Evolutionary conservation across 2,797 vertebrate species (phyloP).

Genomic region (Mallotus villosus): DNA sequence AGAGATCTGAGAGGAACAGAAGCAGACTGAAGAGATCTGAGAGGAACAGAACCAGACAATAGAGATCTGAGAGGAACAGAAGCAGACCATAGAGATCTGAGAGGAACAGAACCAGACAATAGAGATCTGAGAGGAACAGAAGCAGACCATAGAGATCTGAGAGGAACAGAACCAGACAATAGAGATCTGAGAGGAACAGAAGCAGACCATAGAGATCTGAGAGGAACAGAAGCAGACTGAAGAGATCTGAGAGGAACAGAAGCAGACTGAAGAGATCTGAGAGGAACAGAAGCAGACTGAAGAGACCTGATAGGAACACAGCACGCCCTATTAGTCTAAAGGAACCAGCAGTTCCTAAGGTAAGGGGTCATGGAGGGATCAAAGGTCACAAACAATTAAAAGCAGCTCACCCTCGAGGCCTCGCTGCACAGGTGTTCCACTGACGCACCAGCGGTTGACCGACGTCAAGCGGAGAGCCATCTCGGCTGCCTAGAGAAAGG

Average conservation of each 20-base stretch:
- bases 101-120: slow-evolving; percentile 57
- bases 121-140: slow-evolving; percentile 80
- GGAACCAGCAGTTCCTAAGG: too few relatives aligned
- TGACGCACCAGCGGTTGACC: slow-evolving; percentile 97
- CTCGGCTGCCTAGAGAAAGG: slow-evolving; percentile 86
- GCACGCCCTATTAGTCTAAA: slow-evolving; percentile 6
- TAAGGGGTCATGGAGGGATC: too few relatives aligned
- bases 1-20: slow-evolving; percentile 82
- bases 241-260: slow-evolving; percentile 81
- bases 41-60: slow-evolving; percentile 17
- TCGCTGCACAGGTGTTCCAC: slow-evolving; percentile 96
- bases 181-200: too few relatives aligned
- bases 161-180: slow-evolving; percentile 67
- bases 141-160: too few relatives aligned
- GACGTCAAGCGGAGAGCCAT: slow-evolving; percentile 95
- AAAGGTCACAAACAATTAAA: too few relatives aligned
- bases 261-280: slow-evolving; percentile 85
- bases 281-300: slow-evolving; percentile 58
- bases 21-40: too few relatives aligned
- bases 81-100: slow-evolving; percentile 95
- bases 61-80: too few relatives aligned
- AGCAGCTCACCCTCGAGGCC: slow-evolving; percentile 87
- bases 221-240: slow-evolving; percentile 16
- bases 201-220: slow-evolving; percentile 87
- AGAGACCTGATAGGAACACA: slow-evolving; percentile 80